Evolutionary conservation across 2,888 invertebrate species (phyloP).

Genomic region (Acholoe squamosa): DNA sequence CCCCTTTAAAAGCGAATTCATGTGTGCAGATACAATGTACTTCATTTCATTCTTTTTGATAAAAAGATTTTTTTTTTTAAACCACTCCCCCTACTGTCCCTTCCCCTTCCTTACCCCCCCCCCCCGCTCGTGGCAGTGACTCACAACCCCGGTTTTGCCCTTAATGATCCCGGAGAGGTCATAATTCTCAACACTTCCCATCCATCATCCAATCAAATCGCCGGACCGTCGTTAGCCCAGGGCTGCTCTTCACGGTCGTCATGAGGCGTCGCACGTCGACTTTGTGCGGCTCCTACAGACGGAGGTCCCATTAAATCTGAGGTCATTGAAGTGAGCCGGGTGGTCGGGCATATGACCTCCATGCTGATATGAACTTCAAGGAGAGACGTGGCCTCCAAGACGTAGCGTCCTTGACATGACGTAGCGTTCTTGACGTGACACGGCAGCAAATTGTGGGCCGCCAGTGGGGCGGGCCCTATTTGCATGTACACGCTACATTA

Average conservation of each 20-base stretch:
- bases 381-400: background rate
- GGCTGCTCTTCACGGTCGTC: conserved; percentile 30
- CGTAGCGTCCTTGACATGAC: background rate
- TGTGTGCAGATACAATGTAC: too few species aligned
- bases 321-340: background rate
- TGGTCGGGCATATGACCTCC: too few species aligned
- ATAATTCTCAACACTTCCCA: conserved; percentile 4
- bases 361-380: too few species aligned
- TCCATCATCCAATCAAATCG: conserved; percentile 55
- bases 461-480: background rate
- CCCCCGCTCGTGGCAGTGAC: background rate
- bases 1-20: too few species aligned
- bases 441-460: conserved; percentile 8
- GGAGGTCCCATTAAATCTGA: conserved; percentile 3
- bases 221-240: conserved; percentile 51
- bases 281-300: background rate
- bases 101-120: background rate
- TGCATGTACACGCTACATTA: conserved; percentile 51
- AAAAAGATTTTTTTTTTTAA: too few species aligned
- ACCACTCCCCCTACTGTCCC: background rate
- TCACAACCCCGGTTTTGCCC: background rate
- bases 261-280: conserved; percentile 35
- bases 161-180: conserved; percentile 28
- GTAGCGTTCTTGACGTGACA: too few species aligned
- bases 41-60: too few species aligned